phyloP scores from a whole-genome alignment of 1,140 invertebrate species.

The Tetramorium alpestre region DNA sequence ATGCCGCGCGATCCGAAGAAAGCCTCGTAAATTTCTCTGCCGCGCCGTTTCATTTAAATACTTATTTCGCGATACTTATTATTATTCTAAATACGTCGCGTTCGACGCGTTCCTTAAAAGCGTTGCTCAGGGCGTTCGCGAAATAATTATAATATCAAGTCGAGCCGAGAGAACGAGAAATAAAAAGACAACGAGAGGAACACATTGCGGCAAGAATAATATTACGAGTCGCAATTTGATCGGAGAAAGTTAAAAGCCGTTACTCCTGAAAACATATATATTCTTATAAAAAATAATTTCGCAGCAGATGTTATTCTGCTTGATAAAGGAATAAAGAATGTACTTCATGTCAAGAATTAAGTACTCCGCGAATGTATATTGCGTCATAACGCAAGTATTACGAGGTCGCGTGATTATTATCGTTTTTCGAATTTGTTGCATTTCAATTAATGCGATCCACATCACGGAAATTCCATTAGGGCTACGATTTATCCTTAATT shows the following conservation, averaged over 20 bases:
- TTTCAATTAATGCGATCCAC: conserved; percentile 37
- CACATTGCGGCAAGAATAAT: conserved; percentile 17
- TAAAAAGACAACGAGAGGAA: background rate
- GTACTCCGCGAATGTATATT: conserved; percentile 12
- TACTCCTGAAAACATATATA: conserved; percentile 20
- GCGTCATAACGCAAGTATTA: conserved; percentile 9
- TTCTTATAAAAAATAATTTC: conserved; percentile 27
- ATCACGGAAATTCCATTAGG: conserved; percentile 1
- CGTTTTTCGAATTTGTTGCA: conserved; percentile 28
- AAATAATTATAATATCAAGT: conserved; percentile 33
- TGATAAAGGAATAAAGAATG: background rate
- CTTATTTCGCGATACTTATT: conserved; percentile 26
- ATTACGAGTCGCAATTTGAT: conserved; percentile 26
- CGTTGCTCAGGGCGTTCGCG: background rate
- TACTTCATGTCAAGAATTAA: background rate
- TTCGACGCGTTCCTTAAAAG: conserved; percentile 23
- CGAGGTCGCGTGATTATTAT: background rate
- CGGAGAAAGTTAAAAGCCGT: conserved; percentile 40
- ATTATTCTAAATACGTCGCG: conserved; percentile 55
- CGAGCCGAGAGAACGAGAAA: background rate
- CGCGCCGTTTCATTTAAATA: conserved; percentile 15
- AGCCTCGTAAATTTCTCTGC: conserved; percentile 39
- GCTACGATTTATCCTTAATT: conserved; percentile 43
- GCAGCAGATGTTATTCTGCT: conserved; percentile 4
- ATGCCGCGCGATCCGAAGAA: conserved; percentile 12